phyloP scores from a whole-genome alignment of 2,888 invertebrate genomes.

The Electrophaes corylata region DNA sequence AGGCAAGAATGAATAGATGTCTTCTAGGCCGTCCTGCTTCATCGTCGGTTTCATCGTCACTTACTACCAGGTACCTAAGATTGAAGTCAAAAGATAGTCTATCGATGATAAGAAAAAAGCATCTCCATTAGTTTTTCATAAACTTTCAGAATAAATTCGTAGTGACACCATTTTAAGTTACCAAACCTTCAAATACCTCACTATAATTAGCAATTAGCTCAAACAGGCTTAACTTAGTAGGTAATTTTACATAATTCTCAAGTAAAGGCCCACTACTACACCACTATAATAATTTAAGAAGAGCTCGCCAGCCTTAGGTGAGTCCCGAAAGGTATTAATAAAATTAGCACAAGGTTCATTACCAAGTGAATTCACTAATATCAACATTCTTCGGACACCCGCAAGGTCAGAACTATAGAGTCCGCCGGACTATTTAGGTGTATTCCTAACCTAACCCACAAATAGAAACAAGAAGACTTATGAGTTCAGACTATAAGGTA shows the following conservation, averaged over 20 bases:
- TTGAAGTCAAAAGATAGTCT: no score
- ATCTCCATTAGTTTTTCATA: no score
- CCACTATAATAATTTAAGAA: conserved; percentile 13
- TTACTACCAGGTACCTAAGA: no score
- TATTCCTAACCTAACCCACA: conserved; percentile 12
- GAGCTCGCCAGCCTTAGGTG: conserved; percentile 12
- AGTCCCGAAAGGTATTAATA: conserved; percentile 32
- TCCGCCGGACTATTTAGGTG: conserved; percentile 38
- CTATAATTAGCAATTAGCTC: neutral
- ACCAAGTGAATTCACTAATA: conserved; percentile 48
- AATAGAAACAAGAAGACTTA: neutral
- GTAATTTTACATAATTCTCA: neutral
- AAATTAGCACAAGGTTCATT: conserved; percentile 36
- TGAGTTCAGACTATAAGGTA: no score
- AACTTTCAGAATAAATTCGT: no score
- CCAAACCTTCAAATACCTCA: neutral
- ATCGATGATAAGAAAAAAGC: no score
- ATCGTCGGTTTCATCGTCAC: no score
- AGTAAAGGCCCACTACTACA: conserved; percentile 6
- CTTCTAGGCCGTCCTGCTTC: no score
- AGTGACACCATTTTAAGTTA: no score
- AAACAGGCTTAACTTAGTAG: neutral
- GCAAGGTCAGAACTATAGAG: conserved; percentile 46
- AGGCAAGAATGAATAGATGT: no score
- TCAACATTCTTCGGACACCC: conserved; percentile 49